Evolutionary conservation across 2,797 vertebrate genomes (phyloP).

Genomic region (Cuculus canorus): DNA sequence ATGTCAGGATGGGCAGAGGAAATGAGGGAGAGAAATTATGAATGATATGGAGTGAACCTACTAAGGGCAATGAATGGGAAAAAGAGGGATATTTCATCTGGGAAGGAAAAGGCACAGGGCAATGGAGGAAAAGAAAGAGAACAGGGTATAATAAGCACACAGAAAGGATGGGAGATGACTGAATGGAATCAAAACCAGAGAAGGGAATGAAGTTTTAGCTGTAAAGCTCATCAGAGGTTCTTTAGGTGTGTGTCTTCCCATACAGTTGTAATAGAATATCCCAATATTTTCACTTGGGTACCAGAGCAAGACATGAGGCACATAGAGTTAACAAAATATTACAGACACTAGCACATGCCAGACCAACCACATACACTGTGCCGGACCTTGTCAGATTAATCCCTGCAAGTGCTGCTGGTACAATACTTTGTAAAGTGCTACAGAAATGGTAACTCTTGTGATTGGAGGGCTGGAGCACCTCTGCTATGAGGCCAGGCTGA

Average conservation of each 20-base stretch:
- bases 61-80: neutral
- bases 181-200: neutral
- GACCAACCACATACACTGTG: neutral
- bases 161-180: neutral
- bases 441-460: neutral
- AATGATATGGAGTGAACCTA: neutral
- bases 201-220: neutral
- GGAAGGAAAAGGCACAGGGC: neutral
- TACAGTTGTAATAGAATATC: neutral
- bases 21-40: neutral
- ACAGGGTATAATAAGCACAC: neutral
- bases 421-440: neutral
- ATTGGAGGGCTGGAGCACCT: no score
- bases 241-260: neutral
- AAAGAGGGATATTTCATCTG: constrained; percentile 22
- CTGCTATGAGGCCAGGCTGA: no score
- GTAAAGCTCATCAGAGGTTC: neutral
- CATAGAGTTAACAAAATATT: neutral
- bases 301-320: neutral
- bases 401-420: neutral
- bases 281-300: neutral
- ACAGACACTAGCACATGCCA: neutral
- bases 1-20: neutral
- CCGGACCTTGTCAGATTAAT: neutral
- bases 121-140: neutral